phyloP scores from a whole-genome alignment of 2,888 invertebrate species.

The Cheilosia vernalis region DNA sequence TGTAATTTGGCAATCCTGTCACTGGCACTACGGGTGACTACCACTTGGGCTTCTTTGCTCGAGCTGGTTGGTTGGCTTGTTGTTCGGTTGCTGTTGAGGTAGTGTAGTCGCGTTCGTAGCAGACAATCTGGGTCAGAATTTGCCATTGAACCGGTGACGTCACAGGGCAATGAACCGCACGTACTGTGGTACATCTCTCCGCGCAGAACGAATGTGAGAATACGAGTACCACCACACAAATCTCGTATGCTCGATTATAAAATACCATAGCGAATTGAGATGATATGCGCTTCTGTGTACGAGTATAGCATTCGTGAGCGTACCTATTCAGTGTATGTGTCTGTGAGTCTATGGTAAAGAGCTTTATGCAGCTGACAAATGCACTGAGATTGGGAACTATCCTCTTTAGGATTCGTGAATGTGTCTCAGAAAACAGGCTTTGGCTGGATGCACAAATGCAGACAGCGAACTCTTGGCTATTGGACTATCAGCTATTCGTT shows the following conservation, averaged over 20 bases:
- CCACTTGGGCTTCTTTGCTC: conserved; percentile 27
- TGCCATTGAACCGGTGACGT: conserved; percentile 84
- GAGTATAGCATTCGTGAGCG: background rate
- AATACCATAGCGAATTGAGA: conserved; percentile 56
- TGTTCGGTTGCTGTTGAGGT: conserved; percentile 48
- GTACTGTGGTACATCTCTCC: conserved; percentile 41
- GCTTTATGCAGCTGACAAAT: conserved; percentile 49
- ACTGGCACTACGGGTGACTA: conserved; percentile 2
- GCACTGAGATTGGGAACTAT: conserved; percentile 39
- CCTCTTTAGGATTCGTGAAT: conserved; percentile 51
- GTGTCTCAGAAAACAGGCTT: conserved; percentile 51
- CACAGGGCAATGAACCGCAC: conserved; percentile 82
- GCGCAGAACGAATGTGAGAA: conserved; percentile 55
- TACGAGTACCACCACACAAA: conserved; percentile 51
- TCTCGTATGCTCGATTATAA: conserved; percentile 53
- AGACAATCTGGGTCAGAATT: conserved; percentile 84
- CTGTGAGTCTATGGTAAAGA: conserved; percentile 4
- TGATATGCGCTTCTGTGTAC: conserved; percentile 39
- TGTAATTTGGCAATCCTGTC: conserved; percentile 7
- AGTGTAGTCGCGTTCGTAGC: conserved; percentile 80
- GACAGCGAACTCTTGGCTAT: background rate
- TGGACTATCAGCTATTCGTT: no score
- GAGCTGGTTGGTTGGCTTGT: conserved; percentile 18
- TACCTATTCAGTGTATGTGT: background rate
- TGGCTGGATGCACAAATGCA: conserved; percentile 26